Base-by-base conservation (phyloP, 2,113 vertebrate species). In the Coturnix japonica region DNA sequence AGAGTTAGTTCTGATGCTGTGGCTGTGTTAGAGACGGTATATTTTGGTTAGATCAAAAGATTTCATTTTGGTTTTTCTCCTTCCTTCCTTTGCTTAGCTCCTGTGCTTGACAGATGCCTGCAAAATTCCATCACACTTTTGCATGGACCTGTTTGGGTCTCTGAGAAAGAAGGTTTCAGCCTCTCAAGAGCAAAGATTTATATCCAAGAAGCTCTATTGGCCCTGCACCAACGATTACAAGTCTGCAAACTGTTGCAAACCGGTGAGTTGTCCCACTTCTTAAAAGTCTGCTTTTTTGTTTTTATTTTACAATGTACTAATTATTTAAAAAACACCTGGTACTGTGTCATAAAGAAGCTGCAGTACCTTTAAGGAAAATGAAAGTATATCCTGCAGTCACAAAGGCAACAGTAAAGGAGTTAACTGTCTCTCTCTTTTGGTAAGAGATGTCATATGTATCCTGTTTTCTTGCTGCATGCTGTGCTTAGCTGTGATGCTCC, bases 221-320 rank as follows among this genome's bases (percentile, higher is more conserved):
- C 97, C 94, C 91, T 96, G 91, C 79, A 96, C 64, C 97, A 95
- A 82, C 77, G 85, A 81, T 80, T 96, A 96, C 26, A 95, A 98
- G 56, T 92, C 97, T 96, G 91, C 97, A 94, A 94, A 95, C 64
- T 97, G 95, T 94, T 96, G 90, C 79, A 91, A 97, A 66, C 97
- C 98, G 98, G 98, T 98, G 97, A 98, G 98, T 97, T 91, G 89
- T 75, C 78, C 84, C 69, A 61, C 73, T 96, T 76, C 97, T 97
- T 95, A 76, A 95, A 90, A 96, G 82, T 47, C 85, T 95, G 72
- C 83, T 94, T 95, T 87, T 95, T 41, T 83, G 43, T 91, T 86
- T 95, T 89, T 37, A 35, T 90, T 96, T 80, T 70, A 87, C 87
- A 96, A 91, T 95, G 82, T 94, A 64, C 75, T 90, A 41, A 28